Conservation (phyloP, 2,888 invertebrate genomes). For the Agriopis leucophaearia region DNA sequence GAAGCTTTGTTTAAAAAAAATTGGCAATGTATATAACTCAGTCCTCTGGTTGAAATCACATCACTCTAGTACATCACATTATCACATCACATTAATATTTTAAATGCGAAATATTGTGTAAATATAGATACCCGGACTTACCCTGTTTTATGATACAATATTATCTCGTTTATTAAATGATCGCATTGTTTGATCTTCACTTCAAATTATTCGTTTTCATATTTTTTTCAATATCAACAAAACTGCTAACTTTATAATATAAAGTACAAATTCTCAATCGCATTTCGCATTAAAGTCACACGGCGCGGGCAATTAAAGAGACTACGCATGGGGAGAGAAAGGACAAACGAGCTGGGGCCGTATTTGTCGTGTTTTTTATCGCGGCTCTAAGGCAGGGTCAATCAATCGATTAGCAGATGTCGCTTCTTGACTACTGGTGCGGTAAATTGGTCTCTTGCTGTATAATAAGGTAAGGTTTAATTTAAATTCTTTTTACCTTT, state of each 20-base stretch:
- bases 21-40: constrained; percentile 29
- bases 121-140: neutral
- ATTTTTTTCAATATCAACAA: neutral
- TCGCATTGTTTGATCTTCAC: no score
- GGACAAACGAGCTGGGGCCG: constrained; percentile 64
- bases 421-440: constrained; percentile 81
- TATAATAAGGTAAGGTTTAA: constrained; percentile 72
- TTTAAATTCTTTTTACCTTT: constrained; percentile 52
- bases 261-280: constrained; percentile 33
- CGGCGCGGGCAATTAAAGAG: constrained; percentile 61
- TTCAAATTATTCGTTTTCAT: no score
- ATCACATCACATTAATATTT: no score
- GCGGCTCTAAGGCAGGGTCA: constrained; percentile 74
- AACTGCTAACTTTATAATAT: constrained; percentile 15
- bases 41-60: neutral
- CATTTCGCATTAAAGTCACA: constrained; percentile 47
- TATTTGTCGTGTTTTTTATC: constrained; percentile 68
- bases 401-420: constrained; percentile 85
- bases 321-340: constrained; percentile 57
- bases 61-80: no score
- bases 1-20: constrained; percentile 49
- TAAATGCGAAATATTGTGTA: no score
- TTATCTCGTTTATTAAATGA: no score
- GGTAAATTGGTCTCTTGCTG: constrained; percentile 80
- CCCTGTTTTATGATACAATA: neutral